Percentiles rank a stretch among this genome's conserved stretches.
phyloP scores from a whole-genome alignment of 2,888 invertebrate species.

The Cremastinae sp. region DNA sequence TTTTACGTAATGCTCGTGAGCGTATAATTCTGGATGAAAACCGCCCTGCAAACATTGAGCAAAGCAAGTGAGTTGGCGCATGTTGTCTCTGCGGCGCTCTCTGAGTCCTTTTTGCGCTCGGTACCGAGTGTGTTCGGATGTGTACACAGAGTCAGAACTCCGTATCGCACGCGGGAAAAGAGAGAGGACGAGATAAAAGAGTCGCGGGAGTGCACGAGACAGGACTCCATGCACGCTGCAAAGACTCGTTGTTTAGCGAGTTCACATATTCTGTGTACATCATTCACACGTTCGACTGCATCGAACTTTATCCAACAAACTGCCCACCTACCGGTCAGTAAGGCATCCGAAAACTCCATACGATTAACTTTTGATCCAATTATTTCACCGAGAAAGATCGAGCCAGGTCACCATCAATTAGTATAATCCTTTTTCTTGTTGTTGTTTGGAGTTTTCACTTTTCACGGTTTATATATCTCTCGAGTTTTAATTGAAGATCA shows the following conservation, averaged over 20 bases:
- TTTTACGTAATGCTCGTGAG: constrained; percentile 30
- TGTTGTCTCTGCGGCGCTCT: constrained; percentile 47
- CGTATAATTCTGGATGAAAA: constrained; percentile 2
- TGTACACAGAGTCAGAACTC: constrained; percentile 36
- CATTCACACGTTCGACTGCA: constrained; percentile 25
- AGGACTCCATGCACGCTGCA: neutral
- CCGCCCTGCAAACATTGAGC: constrained; percentile 15
- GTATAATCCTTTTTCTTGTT: too few species aligned
- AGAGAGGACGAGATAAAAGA: neutral
- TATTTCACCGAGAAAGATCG: constrained; percentile 35
- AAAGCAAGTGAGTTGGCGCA: constrained; percentile 15
- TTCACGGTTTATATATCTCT: too few species aligned
- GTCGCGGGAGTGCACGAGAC: constrained; percentile 8
- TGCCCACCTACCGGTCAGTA: constrained; percentile 7
- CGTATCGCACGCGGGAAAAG: constrained; percentile 19
- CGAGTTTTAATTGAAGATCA: too few species aligned
- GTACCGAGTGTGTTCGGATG: constrained; percentile 26
- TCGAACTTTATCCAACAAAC: constrained; percentile 44
- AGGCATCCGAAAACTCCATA: neutral
- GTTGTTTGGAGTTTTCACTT: too few species aligned
- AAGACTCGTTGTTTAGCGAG: constrained; percentile 24
- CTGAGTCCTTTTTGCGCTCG: constrained; percentile 28
- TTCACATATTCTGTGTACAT: constrained; percentile 22
- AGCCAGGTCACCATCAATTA: constrained; percentile 23
- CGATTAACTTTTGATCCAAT: constrained; percentile 46